Percentiles rank a stretch among this genome's conserved stretches.
Conservation (phyloP, 2,888 invertebrate genomes). For the Ditula angustiorana region DNA sequence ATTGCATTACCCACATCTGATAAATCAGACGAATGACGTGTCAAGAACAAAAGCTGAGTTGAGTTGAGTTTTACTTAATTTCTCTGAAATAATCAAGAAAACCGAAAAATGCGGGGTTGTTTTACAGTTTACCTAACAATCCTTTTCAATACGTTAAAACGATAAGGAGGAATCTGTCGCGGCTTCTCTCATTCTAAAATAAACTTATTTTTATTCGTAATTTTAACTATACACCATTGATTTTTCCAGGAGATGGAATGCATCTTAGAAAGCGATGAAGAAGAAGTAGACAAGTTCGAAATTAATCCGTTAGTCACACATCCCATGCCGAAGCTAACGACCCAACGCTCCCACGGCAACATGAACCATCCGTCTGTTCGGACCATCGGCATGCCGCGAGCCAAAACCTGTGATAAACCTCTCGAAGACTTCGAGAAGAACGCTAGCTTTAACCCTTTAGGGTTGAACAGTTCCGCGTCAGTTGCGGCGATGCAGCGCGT, state of each 20-base stretch:
- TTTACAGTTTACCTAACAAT: too few species aligned
- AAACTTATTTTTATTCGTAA: too few species aligned
- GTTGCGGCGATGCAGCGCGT: constrained; percentile 80
- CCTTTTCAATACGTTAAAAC: too few species aligned
- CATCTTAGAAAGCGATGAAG: constrained; percentile 88
- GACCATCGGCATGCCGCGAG: constrained; percentile 74
- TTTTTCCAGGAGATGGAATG: constrained; percentile 88
- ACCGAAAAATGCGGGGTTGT: too few species aligned
- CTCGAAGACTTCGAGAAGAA: constrained; percentile 74
- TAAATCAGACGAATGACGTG: too few species aligned
- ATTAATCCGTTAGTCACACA: constrained; percentile 74
- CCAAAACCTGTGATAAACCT: constrained; percentile 80
- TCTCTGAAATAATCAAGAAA: too few species aligned
- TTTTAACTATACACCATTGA: constrained; percentile 46
- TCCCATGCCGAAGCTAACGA: constrained; percentile 68
- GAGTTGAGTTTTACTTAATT: too few species aligned
- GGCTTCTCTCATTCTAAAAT: too few species aligned
- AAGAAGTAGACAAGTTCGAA: constrained; percentile 85
- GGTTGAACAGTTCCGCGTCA: constrained; percentile 76
- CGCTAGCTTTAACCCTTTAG: constrained; percentile 54
- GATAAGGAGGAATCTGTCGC: too few species aligned
- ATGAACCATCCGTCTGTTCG: constrained; percentile 79
- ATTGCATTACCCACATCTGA: too few species aligned
- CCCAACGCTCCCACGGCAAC: constrained; percentile 72
- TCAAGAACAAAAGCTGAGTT: too few species aligned